A percentile compares a stretch with the other conserved stretches of the same genome.
Conservation (phyloP, 2,888 invertebrate genomes). For the Hipparchia sbordonii region DNA sequence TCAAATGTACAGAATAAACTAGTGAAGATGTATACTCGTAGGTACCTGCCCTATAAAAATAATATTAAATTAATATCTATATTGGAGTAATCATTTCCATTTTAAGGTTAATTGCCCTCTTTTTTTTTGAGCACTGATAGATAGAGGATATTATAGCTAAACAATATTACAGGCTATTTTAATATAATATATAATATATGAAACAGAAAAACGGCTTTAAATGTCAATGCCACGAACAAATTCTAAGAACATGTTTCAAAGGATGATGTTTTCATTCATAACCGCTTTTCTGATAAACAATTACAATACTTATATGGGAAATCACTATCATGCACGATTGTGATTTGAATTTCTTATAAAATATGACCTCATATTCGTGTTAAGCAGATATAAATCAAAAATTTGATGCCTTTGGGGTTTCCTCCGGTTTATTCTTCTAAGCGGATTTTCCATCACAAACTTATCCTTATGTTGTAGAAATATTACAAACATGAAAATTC, state of each 20-base stretch:
- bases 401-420: slow-evolving; percentile 10
- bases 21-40: background rate
- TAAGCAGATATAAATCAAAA: slow-evolving; percentile 13
- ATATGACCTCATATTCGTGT: slow-evolving; percentile 16
- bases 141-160: too few species aligned
- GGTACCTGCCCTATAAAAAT: slow-evolving; percentile 7
- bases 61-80: slow-evolving; percentile 5
- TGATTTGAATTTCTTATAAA: slow-evolving; percentile 3
- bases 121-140: too few species aligned
- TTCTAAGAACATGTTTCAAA: background rate
- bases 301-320: slow-evolving; percentile 2
- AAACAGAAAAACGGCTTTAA: background rate
- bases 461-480: slow-evolving; percentile 7
- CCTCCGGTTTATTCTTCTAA: background rate
- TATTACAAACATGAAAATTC: slow-evolving; percentile 1
- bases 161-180: too few species aligned
- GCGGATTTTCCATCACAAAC: slow-evolving; percentile 13
- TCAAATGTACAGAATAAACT: slow-evolving; percentile 21
- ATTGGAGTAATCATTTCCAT: background rate
- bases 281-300: slow-evolving; percentile 6
- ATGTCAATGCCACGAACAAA: background rate
- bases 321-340: slow-evolving; percentile 1
- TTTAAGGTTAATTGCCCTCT: background rate
- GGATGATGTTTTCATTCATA: background rate
- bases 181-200: too few species aligned